phyloP scores from a whole-genome alignment of 1,140 invertebrate genomes.

The Euschistus heros region DNA sequence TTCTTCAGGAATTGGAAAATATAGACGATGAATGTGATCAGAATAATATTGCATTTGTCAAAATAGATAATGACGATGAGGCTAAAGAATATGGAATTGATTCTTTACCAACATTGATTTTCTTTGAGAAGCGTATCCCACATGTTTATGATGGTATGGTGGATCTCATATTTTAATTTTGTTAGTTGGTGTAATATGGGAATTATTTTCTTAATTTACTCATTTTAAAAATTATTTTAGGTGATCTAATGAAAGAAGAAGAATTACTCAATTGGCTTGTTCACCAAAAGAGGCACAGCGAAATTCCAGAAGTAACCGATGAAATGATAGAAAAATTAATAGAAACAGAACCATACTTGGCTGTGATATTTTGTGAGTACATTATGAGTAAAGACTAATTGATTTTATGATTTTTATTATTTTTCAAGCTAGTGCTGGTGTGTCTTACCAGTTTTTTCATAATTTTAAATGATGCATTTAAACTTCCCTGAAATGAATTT shows the following conservation, averaged over 20 bases:
- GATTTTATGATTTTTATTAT: not conserved
- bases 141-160: constrained; percentile 71
- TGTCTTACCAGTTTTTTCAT: not conserved
- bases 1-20: constrained; percentile 77
- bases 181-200: too few relatives aligned
- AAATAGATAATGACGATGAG: constrained; percentile 79
- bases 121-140: constrained; percentile 79
- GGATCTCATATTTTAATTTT: not conserved
- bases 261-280: constrained; percentile 78
- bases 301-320: constrained; percentile 85
- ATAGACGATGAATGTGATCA: constrained; percentile 90
- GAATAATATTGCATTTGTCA: constrained; percentile 85
- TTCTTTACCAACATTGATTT: constrained; percentile 63
- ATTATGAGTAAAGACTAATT: not conserved
- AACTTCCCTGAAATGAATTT: not conserved
- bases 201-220: not conserved
- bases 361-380: constrained; percentile 75
- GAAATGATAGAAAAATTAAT: constrained; percentile 91
- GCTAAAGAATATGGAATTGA: constrained; percentile 85
- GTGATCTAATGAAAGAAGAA: constrained; percentile 84
- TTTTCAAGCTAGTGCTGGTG: not conserved
- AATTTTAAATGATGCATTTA: not conserved
- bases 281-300: constrained; percentile 78
- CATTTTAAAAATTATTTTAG: too few relatives aligned
- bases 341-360: constrained; percentile 62